Conservation (phyloP, 2,113 vertebrate species). For the Dicerorhinus sumatrensis region DNA sequence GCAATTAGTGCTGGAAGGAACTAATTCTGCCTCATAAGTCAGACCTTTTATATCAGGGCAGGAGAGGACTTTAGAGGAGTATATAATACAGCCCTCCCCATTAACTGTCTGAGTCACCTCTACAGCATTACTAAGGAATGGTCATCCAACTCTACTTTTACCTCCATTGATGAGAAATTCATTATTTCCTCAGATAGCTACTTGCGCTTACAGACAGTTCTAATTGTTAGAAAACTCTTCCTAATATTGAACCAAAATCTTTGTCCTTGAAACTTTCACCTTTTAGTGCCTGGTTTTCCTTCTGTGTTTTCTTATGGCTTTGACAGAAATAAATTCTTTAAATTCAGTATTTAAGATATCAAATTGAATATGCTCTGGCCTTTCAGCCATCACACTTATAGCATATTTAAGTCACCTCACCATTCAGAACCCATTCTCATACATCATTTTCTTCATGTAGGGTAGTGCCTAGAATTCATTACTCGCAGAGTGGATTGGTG, state of each 20-base stretch:
- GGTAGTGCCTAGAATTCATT: background rate
- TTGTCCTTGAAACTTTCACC: background rate
- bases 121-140: background rate
- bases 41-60: background rate
- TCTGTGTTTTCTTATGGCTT: background rate
- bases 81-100: too few species aligned
- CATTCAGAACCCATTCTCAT: background rate
- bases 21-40: background rate
- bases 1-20: background rate
- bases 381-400: background rate
- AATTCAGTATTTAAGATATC: background rate
- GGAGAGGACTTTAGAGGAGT: background rate
- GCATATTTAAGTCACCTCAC: background rate
- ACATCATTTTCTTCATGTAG: background rate
- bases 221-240: background rate
- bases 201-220: background rate
- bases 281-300: background rate
- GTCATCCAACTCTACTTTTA: background rate
- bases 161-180: background rate
- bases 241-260: background rate
- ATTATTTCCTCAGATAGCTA: background rate
- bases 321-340: slow-evolving; percentile 18
- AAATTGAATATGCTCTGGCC: background rate
- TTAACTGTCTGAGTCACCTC: background rate
- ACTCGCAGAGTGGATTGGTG: background rate